phyloP scores from a whole-genome alignment of 1,140 invertebrate species.

The Hormaphis cornu region DNA sequence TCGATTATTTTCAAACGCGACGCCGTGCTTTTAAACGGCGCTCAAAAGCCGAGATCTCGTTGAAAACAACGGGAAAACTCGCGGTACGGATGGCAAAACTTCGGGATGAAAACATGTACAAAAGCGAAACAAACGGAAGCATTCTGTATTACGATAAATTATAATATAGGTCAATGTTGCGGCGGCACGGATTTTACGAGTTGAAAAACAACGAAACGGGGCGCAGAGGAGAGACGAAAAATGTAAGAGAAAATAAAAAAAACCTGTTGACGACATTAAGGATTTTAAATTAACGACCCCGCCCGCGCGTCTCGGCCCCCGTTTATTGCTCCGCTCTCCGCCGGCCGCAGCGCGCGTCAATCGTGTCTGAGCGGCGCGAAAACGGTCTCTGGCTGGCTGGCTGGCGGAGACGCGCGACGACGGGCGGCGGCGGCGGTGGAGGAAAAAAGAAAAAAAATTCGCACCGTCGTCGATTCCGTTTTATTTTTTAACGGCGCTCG shows the following conservation, averaged over 20 bases:
- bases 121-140: not conserved
- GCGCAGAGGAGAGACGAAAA: not conserved
- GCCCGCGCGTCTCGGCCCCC: not conserved
- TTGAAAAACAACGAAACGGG: too few relatives aligned
- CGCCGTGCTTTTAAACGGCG: too few relatives aligned
- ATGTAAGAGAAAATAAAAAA: not conserved
- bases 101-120: too few relatives aligned
- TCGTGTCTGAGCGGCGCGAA: too few relatives aligned
- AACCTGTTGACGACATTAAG: slow-evolving; percentile 26
- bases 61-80: too few relatives aligned
- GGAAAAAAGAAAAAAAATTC: not conserved
- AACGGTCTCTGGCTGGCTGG: too few relatives aligned
- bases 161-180: not conserved
- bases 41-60: too few relatives aligned
- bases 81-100: too few relatives aligned
- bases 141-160: not conserved
- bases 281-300: not conserved
- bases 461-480: slow-evolving; percentile 10
- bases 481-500: slow-evolving; percentile 14
- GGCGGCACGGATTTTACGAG: not conserved
- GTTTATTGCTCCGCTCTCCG: too few relatives aligned
- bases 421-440: not conserved
- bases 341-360: too few relatives aligned
- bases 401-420: too few relatives aligned
- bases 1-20: too few relatives aligned